These are phyloP conservation scores for Andrena flavipes DNA, from an alignment of 2,888 invertebrate genomes.

Conservation along the genomic window DNA sequence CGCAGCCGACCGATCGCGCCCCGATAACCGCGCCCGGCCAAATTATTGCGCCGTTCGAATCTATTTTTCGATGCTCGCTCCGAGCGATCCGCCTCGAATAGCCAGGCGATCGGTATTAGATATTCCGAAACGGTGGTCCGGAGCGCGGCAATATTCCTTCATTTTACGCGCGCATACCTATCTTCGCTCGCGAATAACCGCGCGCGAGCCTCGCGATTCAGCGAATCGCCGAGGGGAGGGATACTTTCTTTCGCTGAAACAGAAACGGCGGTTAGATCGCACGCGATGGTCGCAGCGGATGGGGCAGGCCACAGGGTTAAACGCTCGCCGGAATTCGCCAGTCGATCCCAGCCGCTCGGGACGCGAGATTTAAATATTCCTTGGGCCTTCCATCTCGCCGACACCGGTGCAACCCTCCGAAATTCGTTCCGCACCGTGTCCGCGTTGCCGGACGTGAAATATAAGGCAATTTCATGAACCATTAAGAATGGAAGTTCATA, in stretches of 20 bases:
- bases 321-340: constrained; percentile 7
- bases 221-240: too few relatives aligned
- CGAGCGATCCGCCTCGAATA: not conserved
- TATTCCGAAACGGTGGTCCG: not conserved
- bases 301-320: constrained; percentile 10
- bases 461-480: constrained; percentile 82
- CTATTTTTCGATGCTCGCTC: constrained; percentile 60
- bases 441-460: constrained; percentile 77
- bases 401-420: constrained; percentile 48
- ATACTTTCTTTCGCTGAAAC: not conserved
- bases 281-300: not conserved
- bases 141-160: not conserved
- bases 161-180: too few relatives aligned
- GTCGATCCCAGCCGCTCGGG: not conserved
- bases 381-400: constrained; percentile 7
- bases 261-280: not conserved
- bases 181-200: too few relatives aligned
- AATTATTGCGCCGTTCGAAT: constrained; percentile 71
- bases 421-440: constrained; percentile 72
- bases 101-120: not conserved
- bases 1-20: constrained; percentile 50
- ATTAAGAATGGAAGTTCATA: constrained; percentile 81
- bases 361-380: constrained; percentile 57
- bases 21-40: constrained; percentile 55
- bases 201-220: too few relatives aligned